phyloP scores from a whole-genome alignment of 2,113 vertebrate genomes.

The Saguinus imperator region DNA sequence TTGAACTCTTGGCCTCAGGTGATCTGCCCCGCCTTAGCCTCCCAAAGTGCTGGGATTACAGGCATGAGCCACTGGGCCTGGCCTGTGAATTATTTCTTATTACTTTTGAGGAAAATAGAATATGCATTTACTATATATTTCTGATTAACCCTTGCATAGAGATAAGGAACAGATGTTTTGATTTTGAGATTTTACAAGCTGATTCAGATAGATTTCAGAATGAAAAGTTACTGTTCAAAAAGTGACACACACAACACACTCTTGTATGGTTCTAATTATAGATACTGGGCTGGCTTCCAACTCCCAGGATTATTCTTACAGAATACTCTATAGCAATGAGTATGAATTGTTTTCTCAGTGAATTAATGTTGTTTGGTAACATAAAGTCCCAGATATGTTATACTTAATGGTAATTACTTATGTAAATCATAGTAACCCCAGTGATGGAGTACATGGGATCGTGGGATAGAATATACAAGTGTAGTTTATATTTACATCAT shows the following conservation, averaged over 20 bases:
- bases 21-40: too few species aligned
- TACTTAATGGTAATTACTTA: conserved; percentile 12
- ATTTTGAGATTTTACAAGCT: conserved; percentile 54
- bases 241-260: conserved; percentile 11
- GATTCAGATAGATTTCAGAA: conserved; percentile 59
- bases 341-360: conserved; percentile 24
- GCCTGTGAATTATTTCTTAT: not conserved
- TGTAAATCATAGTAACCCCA: not conserved
- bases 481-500: not conserved
- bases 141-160: not conserved
- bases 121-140: not conserved
- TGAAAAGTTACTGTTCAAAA: conserved; percentile 60
- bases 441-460: not conserved
- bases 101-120: not conserved
- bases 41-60: too few species aligned
- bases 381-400: not conserved
- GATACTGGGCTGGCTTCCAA: conserved; percentile 54
- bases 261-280: conserved; percentile 64
- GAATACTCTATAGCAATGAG: conserved; percentile 48
- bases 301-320: conserved; percentile 3
- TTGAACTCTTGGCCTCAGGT: too few species aligned
- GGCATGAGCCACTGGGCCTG: too few species aligned
- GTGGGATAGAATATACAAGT: not conserved
- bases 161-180: conserved; percentile 29
- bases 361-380: conserved; percentile 47